Evolutionary conservation across 2,888 invertebrate genomes (phyloP).

Genomic region (Muscina levida): DNA sequence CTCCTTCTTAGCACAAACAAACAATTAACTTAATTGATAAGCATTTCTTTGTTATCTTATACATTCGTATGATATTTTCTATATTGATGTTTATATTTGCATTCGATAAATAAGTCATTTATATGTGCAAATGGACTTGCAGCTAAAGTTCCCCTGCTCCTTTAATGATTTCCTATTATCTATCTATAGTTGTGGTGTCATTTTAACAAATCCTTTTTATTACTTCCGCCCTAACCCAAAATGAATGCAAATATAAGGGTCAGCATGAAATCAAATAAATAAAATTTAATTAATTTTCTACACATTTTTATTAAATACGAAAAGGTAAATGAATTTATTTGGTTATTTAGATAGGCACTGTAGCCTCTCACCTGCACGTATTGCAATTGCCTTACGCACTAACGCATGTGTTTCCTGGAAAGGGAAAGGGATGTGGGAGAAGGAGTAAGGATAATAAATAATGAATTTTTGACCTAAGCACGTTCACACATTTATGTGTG

Average conservation of each 20-base stretch:
- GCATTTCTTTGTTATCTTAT: too few relatives aligned
- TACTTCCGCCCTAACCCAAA: too few relatives aligned
- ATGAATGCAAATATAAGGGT: too few relatives aligned
- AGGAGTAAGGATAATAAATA: constrained; percentile 44
- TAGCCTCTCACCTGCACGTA: background rate
- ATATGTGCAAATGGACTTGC: too few relatives aligned
- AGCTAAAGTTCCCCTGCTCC: too few relatives aligned
- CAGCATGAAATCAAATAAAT: constrained; percentile 56
- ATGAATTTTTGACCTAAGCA: constrained; percentile 44
- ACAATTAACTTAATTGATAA: too few relatives aligned
- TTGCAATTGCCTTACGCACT: background rate
- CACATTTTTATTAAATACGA: constrained; percentile 53
- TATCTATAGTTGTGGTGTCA: too few relatives aligned
- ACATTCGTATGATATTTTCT: too few relatives aligned
- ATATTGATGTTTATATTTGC: constrained; percentile 22
- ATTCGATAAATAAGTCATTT: background rate
- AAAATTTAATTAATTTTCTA: constrained; percentile 65
- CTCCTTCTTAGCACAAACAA: too few relatives aligned
- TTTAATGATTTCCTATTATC: too few relatives aligned
- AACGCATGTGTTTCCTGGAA: constrained; percentile 22
- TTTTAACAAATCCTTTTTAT: too few relatives aligned
- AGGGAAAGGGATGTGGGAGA: too few relatives aligned
- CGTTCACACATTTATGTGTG: constrained; percentile 47
- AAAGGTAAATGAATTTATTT: constrained; percentile 39
- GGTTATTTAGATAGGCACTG: constrained; percentile 32